Evolutionary conservation across 2,888 invertebrate species (phyloP).

Genomic region (Drosophila peninsularis): DNA sequence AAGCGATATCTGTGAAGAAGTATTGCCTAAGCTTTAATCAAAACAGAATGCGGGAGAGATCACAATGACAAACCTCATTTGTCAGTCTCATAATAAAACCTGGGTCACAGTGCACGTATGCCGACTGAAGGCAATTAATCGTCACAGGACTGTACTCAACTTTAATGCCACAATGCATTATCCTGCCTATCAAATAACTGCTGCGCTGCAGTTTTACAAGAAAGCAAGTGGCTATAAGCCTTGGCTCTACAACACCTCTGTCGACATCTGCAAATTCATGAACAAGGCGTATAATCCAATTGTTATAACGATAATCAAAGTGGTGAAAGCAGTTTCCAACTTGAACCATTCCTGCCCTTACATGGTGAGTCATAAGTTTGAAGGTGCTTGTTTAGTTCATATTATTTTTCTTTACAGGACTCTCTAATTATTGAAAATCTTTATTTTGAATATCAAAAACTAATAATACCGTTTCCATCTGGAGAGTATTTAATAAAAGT

Average conservation of each 20-base stretch:
- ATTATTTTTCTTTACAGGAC: neutral
- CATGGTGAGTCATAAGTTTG: neutral
- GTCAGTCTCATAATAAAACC: neutral
- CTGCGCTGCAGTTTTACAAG: neutral
- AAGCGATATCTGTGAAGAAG: too few species aligned
- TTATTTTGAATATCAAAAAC: neutral
- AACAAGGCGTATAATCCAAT: neutral
- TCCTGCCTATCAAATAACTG: neutral
- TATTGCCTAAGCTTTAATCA: neutral
- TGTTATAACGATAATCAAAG: neutral
- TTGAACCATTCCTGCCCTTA: neutral
- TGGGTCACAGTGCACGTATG: neutral
- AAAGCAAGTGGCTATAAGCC: slow-evolving; percentile 1
- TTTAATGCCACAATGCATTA: neutral
- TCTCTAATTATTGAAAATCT: neutral
- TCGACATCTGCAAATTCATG: neutral
- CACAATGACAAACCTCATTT: neutral
- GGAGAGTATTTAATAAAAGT: neutral
- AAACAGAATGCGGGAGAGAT: neutral
- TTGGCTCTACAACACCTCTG: neutral
- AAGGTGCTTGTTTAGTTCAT: too few species aligned
- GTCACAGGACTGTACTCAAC: neutral
- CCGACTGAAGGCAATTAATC: neutral
- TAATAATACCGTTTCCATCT: neutral
- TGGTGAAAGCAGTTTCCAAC: neutral